Base-by-base conservation (phyloP, 1,140 invertebrate species). In the Drosophila nikananu region DNA sequence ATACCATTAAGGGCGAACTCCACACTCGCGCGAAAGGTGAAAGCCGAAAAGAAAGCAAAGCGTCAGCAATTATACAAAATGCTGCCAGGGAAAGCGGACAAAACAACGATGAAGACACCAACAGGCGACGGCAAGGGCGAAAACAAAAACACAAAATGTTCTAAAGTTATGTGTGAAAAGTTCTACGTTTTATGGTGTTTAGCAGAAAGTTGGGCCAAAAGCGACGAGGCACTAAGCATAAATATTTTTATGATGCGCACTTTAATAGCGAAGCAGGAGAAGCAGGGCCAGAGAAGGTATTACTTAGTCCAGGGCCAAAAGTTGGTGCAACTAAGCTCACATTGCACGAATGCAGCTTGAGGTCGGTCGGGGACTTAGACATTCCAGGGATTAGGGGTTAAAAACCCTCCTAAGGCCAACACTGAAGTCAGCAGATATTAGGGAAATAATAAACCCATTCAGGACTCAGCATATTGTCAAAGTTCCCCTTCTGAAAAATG, bases 1-100 rank as follows among this genome's bases (percentile, higher is more conserved):
- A 80, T 65, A 64, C 65, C 76, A 79, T 82, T 82, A 67, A 54
- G 57, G 30, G 52, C 51, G 30, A 58, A 52, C 70, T 60, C 17
- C 64, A 32, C 27, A 66, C 41, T 27, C 15, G 21, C 6, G 30
- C 51, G 35, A 66, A 65, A 77, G 81, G 54, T 70, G 46, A 83
- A 74, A 75, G 83, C 74, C 23, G 68, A 78, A 86, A 86, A 70
- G 64, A 78, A 86, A 86, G 79, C 82, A 82, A 86, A 86, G 79
- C 61, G 68, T 82, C 84, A 87, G 81, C 83, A 87, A 87, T 89
- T 89, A 89, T 75, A 71, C 77, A 81, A 81, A 84, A 87, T 67
- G 73, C 73, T 71, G 55, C 10, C 62, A 57, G 48, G 37, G 35
- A 30, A 51, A 80, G 59, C 37, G 64, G 67, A 41, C 23, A 64